Evolutionary conservation across 2,797 vertebrate species (phyloP).

Genomic region (Tiaroga cobitis): DNA sequence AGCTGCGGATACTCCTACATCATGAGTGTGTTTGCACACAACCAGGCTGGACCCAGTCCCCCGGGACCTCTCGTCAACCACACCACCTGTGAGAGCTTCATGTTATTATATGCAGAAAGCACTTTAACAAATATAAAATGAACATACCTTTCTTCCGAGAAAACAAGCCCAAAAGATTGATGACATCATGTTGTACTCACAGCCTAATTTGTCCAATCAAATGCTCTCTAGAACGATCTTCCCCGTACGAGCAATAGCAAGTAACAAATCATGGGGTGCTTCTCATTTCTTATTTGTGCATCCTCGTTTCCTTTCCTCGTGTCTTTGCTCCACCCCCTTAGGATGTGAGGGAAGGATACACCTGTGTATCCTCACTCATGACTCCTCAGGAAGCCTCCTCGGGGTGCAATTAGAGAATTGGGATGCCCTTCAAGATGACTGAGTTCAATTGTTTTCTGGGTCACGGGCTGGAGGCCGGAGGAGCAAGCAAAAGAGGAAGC

Average conservation of each 20-base stretch:
- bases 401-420: neutral
- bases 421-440: neutral
- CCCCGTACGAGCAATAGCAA: neutral
- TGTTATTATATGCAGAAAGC: neutral
- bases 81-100: slow-evolving; percentile 79
- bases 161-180: neutral
- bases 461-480: neutral
- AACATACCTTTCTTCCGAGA: neutral
- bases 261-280: neutral
- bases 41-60: slow-evolving; percentile 85
- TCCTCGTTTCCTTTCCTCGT: neutral
- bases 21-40: slow-evolving; percentile 86
- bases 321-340: neutral
- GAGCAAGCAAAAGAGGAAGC: neutral
- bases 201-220: neutral
- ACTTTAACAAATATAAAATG: neutral
- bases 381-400: neutral
- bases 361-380: neutral
- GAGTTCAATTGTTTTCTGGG: too few species aligned
- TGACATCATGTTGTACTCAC: neutral
- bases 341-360: neutral
- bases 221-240: neutral
- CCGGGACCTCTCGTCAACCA: slow-evolving; percentile 82
- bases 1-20: slow-evolving; percentile 90
- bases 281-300: neutral